phyloP scores from a whole-genome alignment of 37 sponge, comb jelly and placozoan species.

The Halichondria panicea region DNA sequence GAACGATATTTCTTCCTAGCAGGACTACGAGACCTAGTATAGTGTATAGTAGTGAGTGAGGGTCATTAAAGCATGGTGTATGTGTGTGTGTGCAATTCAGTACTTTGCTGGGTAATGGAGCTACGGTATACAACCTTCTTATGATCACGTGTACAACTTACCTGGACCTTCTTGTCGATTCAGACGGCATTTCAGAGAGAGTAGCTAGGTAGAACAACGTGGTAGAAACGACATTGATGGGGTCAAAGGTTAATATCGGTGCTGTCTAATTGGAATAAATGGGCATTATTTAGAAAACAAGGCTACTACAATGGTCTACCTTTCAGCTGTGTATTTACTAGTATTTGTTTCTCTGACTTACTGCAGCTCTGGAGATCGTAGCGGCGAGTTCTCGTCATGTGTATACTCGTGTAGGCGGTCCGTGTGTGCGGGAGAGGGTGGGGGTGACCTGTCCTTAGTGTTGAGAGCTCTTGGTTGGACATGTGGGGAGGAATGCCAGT shows the following conservation, averaged over 20 bases:
- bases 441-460: not conserved
- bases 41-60: too few species aligned
- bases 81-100: too few species aligned
- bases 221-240: too few species aligned
- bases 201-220: not conserved
- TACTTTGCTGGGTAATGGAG: too few species aligned
- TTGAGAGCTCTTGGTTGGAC: constrained; percentile 42
- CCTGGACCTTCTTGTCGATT: too few species aligned
- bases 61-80: not conserved
- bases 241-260: not conserved
- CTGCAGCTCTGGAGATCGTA: constrained; percentile 11
- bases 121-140: too few species aligned
- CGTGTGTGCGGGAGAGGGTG: not conserved
- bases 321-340: not conserved
- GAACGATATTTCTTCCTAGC: not conserved
- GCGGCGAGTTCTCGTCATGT: constrained; percentile 20
- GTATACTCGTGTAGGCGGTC: not conserved
- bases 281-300: not conserved
- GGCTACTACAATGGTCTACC: not conserved
- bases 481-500: constrained; percentile 55
- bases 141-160: too few species aligned
- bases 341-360: not conserved
- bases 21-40: constrained; percentile 7
- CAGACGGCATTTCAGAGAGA: too few species aligned
- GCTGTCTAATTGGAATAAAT: not conserved